Conservation (phyloP, 2,113 vertebrate genomes). For the Cyphomyrus plagiostoma region DNA sequence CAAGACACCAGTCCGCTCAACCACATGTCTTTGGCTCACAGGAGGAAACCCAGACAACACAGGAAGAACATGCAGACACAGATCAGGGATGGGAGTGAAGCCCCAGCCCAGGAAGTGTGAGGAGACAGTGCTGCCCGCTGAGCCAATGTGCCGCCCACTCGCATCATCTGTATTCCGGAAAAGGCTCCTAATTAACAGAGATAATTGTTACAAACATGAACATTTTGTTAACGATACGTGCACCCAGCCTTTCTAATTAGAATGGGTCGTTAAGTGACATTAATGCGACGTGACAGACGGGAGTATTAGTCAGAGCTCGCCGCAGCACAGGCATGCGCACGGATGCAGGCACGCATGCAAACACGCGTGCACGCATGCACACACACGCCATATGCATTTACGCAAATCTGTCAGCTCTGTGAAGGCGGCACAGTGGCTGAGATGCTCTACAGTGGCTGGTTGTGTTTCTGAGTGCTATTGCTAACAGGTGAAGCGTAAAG, state of each 20-base stretch:
- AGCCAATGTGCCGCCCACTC: background rate
- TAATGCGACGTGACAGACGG: conserved; percentile 17
- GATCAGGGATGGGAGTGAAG: background rate
- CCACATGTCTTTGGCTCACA: background rate
- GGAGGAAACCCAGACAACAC: background rate
- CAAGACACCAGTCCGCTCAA: background rate
- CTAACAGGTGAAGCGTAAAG: background rate
- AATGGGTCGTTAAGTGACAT: conserved; percentile 8
- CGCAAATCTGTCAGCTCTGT: background rate
- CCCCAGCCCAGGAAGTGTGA: background rate
- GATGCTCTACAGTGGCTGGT: background rate
- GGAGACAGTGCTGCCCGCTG: background rate
- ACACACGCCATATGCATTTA: background rate
- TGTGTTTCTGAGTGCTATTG: background rate
- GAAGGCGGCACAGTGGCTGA: background rate
- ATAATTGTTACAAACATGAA: conserved; percentile 8
- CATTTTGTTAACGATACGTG: conserved; percentile 11
- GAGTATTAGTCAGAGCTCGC: conserved; percentile 2
- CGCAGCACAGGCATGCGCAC: background rate
- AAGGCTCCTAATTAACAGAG: conserved; percentile 9
- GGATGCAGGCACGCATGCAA: background rate
- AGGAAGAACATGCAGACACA: background rate
- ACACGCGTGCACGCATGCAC: background rate
- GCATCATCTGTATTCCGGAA: background rate
- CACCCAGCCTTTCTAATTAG: conserved; percentile 18